phyloP scores from a whole-genome alignment of 2,888 invertebrate genomes.

The Muschampia plurimacula region DNA sequence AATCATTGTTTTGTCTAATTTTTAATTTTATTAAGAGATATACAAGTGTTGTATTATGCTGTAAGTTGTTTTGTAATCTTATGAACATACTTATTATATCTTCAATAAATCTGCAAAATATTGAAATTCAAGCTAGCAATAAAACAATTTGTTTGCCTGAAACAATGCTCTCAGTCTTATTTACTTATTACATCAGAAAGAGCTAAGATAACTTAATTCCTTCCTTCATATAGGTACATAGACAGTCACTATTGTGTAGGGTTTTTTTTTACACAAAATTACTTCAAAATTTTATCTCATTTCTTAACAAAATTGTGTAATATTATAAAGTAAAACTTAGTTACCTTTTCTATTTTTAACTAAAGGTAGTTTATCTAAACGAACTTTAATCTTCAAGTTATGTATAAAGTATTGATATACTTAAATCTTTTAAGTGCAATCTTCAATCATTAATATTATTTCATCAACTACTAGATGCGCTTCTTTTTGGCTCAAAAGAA shows the following conservation, averaged over 20 bases:
- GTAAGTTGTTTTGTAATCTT: conserved; percentile 40
- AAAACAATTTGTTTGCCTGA: conserved; percentile 35
- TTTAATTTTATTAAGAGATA: conserved; percentile 39
- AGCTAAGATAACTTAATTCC: conserved; percentile 1
- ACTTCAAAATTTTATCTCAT: too few species aligned
- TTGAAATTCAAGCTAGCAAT: conserved; percentile 40
- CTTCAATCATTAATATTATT: too few species aligned
- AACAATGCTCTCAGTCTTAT: conserved; percentile 23
- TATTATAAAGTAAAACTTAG: too few species aligned
- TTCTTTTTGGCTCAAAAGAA: too few species aligned
- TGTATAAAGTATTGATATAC: too few species aligned
- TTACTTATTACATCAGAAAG: background rate
- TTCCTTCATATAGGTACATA: background rate
- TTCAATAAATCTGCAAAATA: conserved; percentile 39
- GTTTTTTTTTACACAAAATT: too few species aligned
- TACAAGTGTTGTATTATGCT: conserved; percentile 37
- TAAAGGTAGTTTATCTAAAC: too few species aligned
- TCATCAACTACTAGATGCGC: too few species aligned
- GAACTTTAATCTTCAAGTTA: too few species aligned
- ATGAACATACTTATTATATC: conserved; percentile 36
- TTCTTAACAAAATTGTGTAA: too few species aligned
- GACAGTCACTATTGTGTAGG: background rate
- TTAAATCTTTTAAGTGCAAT: too few species aligned
- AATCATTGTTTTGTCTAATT: conserved; percentile 39
- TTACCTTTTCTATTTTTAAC: too few species aligned